A percentile compares a stretch with the other conserved stretches of the same genome.
These are phyloP conservation scores for Drosophila formosana DNA, from an alignment of 2,888 invertebrate species.

Conservation along the genomic window DNA sequence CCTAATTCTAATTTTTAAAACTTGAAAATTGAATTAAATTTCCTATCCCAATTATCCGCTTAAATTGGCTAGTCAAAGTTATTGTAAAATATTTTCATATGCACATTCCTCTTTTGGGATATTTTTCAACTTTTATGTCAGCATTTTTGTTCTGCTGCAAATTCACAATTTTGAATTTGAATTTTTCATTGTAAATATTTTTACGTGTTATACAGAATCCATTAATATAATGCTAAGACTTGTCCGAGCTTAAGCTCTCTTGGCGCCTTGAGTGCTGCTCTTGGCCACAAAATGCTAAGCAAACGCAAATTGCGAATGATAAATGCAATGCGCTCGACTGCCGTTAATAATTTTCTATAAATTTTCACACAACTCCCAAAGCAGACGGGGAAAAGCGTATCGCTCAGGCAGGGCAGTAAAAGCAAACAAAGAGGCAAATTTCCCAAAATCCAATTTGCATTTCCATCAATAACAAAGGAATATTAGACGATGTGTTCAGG, in stretches of 20 bases:
- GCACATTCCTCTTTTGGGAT: too few species aligned
- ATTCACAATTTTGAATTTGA: neutral
- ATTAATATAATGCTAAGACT: neutral
- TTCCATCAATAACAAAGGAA: slow-evolving; percentile 79
- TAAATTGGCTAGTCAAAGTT: too few species aligned
- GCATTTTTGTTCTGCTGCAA: neutral
- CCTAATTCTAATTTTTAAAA: too few species aligned
- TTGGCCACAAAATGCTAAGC: slow-evolving; percentile 46
- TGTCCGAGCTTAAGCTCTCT: neutral
- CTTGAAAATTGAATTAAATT: too few species aligned
- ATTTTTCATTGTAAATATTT: neutral
- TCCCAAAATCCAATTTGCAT: slow-evolving; percentile 76
- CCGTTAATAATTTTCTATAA: slow-evolving; percentile 72
- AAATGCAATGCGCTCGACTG: slow-evolving; percentile 65
- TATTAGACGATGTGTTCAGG: slow-evolving; percentile 62
- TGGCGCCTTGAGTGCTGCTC: neutral
- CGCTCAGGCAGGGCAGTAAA: slow-evolving; percentile 21
- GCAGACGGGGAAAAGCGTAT: neutral
- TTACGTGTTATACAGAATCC: neutral
- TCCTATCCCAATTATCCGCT: too few species aligned
- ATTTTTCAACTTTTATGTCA: neutral
- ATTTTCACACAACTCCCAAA: slow-evolving; percentile 49
- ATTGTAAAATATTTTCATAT: too few species aligned
- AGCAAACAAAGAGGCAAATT: slow-evolving; percentile 68
- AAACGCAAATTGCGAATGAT: slow-evolving; percentile 63